Evolutionary conservation across 1,140 invertebrate genomes (phyloP).

Genomic region (Ladona fulva): DNA sequence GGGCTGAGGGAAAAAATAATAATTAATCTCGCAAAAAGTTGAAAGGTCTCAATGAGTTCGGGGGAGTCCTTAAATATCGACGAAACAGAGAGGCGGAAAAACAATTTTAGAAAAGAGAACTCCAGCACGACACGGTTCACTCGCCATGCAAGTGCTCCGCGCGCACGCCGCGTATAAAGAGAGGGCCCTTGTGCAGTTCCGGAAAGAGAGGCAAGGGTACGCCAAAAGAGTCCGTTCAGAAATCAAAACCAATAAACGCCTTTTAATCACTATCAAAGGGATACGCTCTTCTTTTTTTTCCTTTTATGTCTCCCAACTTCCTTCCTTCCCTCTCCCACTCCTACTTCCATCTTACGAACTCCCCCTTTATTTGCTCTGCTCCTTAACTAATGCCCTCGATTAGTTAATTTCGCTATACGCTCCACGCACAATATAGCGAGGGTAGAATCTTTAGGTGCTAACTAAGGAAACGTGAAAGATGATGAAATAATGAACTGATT

Average conservation of each 20-base stretch:
- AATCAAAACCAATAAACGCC: conserved; percentile 9
- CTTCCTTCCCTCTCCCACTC: no score
- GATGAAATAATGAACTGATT: no score
- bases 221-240: background rate
- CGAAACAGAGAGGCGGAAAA: background rate
- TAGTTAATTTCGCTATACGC: no score
- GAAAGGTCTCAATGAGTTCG: conserved; percentile 4
- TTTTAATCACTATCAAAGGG: background rate
- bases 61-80: background rate
- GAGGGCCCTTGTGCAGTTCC: background rate
- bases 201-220: background rate
- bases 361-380: no score
- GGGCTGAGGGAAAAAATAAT: conserved; percentile 1
- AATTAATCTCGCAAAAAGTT: background rate
- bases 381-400: no score
- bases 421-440: no score
- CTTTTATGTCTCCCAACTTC: no score
- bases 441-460: no score
- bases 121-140: background rate
- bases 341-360: no score
- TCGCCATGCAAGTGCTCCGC: background rate
- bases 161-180: background rate
- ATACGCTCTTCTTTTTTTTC: no score
- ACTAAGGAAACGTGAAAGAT: no score
- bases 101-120: background rate